Percentiles rank a stretch among this genome's conserved stretches.
Conservation (phyloP, 2,113 vertebrate genomes). For the Phoxinus phoxinus region DNA sequence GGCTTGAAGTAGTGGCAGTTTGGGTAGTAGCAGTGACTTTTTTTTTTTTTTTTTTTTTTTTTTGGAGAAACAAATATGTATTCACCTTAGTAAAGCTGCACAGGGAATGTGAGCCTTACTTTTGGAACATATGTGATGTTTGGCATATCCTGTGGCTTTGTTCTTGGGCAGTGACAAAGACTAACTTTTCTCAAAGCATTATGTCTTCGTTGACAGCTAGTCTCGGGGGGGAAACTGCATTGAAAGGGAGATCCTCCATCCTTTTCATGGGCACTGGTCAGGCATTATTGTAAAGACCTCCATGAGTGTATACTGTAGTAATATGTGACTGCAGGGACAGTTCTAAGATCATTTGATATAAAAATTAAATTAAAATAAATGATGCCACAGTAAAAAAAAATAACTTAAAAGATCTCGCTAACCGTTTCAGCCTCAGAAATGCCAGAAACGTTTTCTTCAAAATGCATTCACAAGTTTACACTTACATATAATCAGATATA, state of each 20-base stretch:
- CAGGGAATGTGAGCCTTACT: constrained; percentile 15
- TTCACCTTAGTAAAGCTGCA: constrained; percentile 1
- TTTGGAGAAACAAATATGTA: constrained; percentile 17
- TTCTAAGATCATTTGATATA: background rate
- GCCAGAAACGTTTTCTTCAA: background rate
- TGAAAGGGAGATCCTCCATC: background rate
- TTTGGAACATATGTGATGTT: constrained; percentile 29
- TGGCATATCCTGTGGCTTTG: constrained; percentile 29
- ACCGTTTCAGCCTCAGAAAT: background rate
- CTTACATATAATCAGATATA: too few relatives aligned
- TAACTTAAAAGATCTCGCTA: background rate
- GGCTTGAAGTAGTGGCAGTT: constrained; percentile 33
- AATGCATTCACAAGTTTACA: background rate
- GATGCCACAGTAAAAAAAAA: background rate
- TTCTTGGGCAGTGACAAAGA: constrained; percentile 43
- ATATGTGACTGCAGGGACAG: background rate
- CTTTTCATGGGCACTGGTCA: constrained; percentile 18
- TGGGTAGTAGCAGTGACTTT: constrained; percentile 25
- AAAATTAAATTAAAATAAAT: background rate
- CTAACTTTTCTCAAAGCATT: constrained; percentile 45
- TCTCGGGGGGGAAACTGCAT: constrained; percentile 37
- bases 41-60: background rate
- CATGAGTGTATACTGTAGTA: background rate
- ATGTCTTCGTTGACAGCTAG: constrained; percentile 25
- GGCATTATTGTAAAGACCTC: background rate